These are phyloP conservation scores for Oncorhynchus clarkii DNA, from an alignment of 2,113 vertebrate genomes.

Conservation along the genomic window DNA sequence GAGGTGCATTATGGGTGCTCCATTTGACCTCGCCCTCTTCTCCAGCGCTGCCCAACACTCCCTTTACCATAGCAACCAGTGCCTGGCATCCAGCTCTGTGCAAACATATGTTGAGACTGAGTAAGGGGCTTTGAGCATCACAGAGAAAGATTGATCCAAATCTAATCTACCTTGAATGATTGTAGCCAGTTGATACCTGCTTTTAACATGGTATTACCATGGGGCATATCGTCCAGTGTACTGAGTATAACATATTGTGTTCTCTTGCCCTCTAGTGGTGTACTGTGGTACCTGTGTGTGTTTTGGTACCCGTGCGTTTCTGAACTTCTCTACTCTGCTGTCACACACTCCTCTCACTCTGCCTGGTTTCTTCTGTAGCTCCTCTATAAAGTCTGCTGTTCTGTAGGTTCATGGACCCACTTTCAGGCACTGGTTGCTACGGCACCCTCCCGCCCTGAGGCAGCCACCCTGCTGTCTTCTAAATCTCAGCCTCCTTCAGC, in stretches of 20 bases:
- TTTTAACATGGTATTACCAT: too few species aligned
- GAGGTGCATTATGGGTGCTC: slow-evolving; percentile 11
- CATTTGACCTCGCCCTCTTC: slow-evolving; percentile 40
- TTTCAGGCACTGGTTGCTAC: background rate
- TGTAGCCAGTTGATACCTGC: too few species aligned
- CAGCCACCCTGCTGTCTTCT: too few species aligned
- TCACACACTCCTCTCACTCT: slow-evolving; percentile 67
- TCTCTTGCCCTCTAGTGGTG: slow-evolving; percentile 28
- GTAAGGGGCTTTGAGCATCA: too few species aligned
- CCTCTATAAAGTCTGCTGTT: slow-evolving; percentile 64
- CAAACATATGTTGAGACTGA: background rate
- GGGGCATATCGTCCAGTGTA: background rate
- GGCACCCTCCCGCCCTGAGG: too few species aligned
- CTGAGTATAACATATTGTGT: too few species aligned
- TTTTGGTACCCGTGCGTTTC: slow-evolving; percentile 47
- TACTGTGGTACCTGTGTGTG: too few species aligned
- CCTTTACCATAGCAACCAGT: slow-evolving; percentile 68
- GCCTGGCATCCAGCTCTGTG: slow-evolving; percentile 57
- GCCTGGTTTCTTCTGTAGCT: slow-evolving; percentile 52
- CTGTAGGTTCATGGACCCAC: slow-evolving; percentile 71
- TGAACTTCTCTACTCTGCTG: slow-evolving; percentile 65
- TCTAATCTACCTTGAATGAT: too few species aligned
- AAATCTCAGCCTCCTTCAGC: too few species aligned
- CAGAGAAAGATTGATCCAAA: too few species aligned
- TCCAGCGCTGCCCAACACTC: slow-evolving; percentile 60